phyloP scores from a whole-genome alignment of 2,888 invertebrate species.

The Scelioninae gen. 2 region DNA sequence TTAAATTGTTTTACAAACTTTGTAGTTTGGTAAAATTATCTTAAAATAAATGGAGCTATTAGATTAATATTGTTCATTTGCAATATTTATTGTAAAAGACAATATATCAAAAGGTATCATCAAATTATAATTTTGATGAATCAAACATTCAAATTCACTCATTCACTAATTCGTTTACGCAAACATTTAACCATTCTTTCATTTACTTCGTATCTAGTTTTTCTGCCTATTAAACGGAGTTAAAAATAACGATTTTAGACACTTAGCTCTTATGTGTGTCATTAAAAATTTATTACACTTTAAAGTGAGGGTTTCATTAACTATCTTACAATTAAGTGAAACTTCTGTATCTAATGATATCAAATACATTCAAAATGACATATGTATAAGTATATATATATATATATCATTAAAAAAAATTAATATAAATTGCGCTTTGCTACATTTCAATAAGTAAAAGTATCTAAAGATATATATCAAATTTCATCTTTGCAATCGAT shows the following conservation, averaged over 20 bases:
- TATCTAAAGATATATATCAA: constrained; percentile 41
- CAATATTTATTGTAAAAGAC: constrained; percentile 27
- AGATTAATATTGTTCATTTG: background rate
- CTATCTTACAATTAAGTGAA: constrained; percentile 33
- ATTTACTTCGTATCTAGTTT: background rate
- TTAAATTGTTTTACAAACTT: background rate
- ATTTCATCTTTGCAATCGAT: constrained; percentile 3
- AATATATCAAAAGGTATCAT: constrained; percentile 3
- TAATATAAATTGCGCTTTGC: background rate
- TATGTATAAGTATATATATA: constrained; percentile 32
- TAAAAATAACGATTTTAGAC: constrained; percentile 33
- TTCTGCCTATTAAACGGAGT: constrained; percentile 12
- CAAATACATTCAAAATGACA: constrained; percentile 40
- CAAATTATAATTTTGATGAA: constrained; percentile 7
- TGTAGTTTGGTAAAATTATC: background rate
- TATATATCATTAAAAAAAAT: constrained; percentile 20
- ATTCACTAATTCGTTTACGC: background rate
- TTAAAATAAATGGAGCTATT: background rate
- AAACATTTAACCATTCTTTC: background rate
- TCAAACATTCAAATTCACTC: background rate
- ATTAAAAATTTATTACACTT: constrained; percentile 44
- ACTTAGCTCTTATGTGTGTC: constrained; percentile 28
- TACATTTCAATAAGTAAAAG: constrained; percentile 43
- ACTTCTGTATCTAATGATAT: constrained; percentile 26
- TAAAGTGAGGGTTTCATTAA: constrained; percentile 34